Conservation (phyloP, 2,888 invertebrate genomes). For the Acrobasis consociella region DNA sequence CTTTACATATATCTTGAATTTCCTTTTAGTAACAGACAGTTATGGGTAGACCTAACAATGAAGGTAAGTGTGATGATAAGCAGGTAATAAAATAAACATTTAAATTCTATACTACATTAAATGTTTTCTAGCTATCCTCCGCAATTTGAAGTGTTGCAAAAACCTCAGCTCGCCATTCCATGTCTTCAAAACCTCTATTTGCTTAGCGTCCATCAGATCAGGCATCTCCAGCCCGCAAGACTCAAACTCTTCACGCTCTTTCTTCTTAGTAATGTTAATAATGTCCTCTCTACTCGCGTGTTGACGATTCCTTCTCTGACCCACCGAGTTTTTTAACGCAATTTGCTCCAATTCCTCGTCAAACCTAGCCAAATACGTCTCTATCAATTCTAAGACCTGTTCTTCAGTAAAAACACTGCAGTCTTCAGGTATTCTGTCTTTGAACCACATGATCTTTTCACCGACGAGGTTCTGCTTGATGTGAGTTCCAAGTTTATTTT, state of each 20-base stretch:
- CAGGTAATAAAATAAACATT: neutral
- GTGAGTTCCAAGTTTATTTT: conserved; percentile 84
- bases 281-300: conserved; percentile 91
- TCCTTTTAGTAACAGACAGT: too few relatives aligned
- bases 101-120: conserved; percentile 44
- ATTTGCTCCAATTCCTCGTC: conserved; percentile 92
- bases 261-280: conserved; percentile 88
- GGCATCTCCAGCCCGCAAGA: conserved; percentile 92
- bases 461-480: conserved; percentile 88
- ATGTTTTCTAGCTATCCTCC: conserved; percentile 78
- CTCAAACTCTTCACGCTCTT: conserved; percentile 88
- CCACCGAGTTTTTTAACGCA: conserved; percentile 88
- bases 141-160: conserved; percentile 86
- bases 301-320: conserved; percentile 88
- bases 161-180: conserved; percentile 88
- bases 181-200: conserved; percentile 82
- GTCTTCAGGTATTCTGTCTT: conserved; percentile 84
- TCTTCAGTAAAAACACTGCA: conserved; percentile 81
- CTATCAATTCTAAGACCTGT: conserved; percentile 83
- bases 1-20: too few relatives aligned
- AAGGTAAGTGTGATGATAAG: neutral
- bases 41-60: too few relatives aligned
- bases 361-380: conserved; percentile 82
- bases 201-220: conserved; percentile 83
- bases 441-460: conserved; percentile 91